Base-by-base conservation (phyloP, 2,888 invertebrate species). In the Chalcis sispes region DNA sequence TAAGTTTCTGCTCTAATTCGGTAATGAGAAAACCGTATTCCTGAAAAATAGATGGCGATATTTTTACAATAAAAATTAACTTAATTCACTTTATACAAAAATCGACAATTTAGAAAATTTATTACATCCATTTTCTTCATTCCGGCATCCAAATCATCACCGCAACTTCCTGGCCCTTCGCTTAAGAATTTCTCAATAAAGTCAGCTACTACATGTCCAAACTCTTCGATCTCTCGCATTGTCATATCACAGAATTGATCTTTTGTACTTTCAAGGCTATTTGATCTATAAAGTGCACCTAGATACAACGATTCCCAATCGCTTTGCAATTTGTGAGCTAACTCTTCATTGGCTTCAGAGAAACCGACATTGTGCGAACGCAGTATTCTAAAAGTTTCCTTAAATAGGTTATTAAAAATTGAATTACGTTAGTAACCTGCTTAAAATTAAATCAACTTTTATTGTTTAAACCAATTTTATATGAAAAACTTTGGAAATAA, bases 201-300 rank as follows among this genome's bases (percentile, higher is more conserved):
- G 0, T 91, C 91, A 29, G 90, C 90, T 2, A 93, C 82, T 0
- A 46, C 66, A 4, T 54, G 13, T 15, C 80, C 88, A 88, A 95
- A 96, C 27, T 91, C 91, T 0, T 90, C 89, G 76, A 97, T 96
- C 87, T 96, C 94, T 0, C 91, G 90, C 65, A 93, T 91, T 42
- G 95, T 97, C 83, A 96, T 91, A 84, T 94, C 93, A 10, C 95
- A 95, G 89, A 97, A 98, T 83, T 95, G 93, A 70, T 94, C 94
- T 85, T 96, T 97, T n/a, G 96, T 95, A 71, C 93, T 92, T 83
- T 94, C 93, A 46, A 95, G 88, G 1, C 93, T 93, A 77, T 92
- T 91, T 13, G 91, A 91, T 70, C 95, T 90, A 88, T 93, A 94
- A 5, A 95, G 85, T 0, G 94, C 93, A 0, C 93, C 92, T 67